Base-by-base conservation (phyloP, 2,797 vertebrate species). In the Kryptolebias ocellatus region DNA sequence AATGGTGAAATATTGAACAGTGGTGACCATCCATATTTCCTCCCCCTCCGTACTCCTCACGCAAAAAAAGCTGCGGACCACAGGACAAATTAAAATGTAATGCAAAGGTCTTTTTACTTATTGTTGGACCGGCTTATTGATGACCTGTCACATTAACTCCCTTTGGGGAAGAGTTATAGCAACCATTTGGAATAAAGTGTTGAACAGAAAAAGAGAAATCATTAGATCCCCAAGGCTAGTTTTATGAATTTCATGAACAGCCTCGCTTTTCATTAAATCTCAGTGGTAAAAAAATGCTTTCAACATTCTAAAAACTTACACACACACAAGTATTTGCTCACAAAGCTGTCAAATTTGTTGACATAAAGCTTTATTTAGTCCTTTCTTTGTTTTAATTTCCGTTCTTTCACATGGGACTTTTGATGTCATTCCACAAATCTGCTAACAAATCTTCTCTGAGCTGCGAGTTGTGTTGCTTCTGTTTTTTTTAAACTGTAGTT, bases 61-160 rank as follows among this genome's bases (percentile, higher is more conserved):
- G 34, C 67, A 66, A 72, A 78, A 77, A 83, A 87, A 79, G 52
- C 79, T 31, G 74, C 67, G 73, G 47, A 83, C 78, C 82, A 66
- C 71, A 66, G 73, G 79, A 89, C 82, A 77, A 94, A 92, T 93
- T 91, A 92, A 93, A 93, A 91, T 90, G 85, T 89, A 92, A 92
- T 88, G 84, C 89, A 92, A 93, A 93, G 87, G 89, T 92, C 89
- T 86, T 87, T 86, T 85, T 86, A 82, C 88, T 87, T 90, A 87
- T 91, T 88, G 84, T 84, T 31, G 77, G 81, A 81, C 57, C n/a
- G 47, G 68, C 76, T 89, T 93, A 93, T 93, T 94, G 92, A 93
- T 93, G 90, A 89, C 72, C 87, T 91, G 91, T 86, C 90, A 90
- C 89, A 89, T 93, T 90, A 89, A 83, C 87, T 88, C 56, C 79